These are phyloP conservation scores for Cromileptes altivelis DNA, from an alignment of 2,113 vertebrate species.

Conservation along the genomic window DNA sequence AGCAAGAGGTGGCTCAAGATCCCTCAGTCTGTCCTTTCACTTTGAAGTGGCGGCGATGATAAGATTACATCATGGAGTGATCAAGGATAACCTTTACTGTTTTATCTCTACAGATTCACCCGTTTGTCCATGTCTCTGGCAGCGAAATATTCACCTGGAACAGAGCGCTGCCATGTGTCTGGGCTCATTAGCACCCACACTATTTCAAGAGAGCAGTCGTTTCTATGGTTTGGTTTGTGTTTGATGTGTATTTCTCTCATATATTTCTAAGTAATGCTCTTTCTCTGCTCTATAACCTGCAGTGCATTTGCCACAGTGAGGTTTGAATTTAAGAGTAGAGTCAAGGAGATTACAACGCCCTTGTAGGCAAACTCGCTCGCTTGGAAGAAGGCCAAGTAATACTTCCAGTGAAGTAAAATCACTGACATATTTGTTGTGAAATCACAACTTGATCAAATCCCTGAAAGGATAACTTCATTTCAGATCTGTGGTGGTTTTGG, in stretches of 20 bases:
- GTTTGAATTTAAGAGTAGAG: slow-evolving; percentile 3
- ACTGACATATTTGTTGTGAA: slow-evolving; percentile 13
- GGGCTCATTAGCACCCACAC: slow-evolving; percentile 31
- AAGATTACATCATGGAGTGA: slow-evolving; percentile 55
- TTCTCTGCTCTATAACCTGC: background rate
- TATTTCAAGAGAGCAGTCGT: background rate
- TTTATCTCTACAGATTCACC: slow-evolving; percentile 46
- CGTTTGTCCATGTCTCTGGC: slow-evolving; percentile 33
- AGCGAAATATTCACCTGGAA: slow-evolving; percentile 37
- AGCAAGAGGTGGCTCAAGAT: slow-evolving; percentile 39
- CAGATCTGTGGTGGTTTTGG: background rate
- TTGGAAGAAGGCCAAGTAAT: slow-evolving; percentile 7
- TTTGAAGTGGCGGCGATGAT: slow-evolving; percentile 54
- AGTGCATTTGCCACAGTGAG: background rate
- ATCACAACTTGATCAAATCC: slow-evolving; percentile 10
- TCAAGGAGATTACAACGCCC: slow-evolving; percentile 1
- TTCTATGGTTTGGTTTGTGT: slow-evolving; percentile 10
- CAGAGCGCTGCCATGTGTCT: slow-evolving; percentile 28
- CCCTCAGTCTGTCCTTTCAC: slow-evolving; percentile 43
- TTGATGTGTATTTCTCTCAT: background rate
- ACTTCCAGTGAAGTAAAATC: slow-evolving; percentile 1
- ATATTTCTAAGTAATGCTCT: background rate
- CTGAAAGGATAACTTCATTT: slow-evolving; percentile 6
- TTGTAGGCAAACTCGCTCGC: background rate
- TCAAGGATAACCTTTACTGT: slow-evolving; percentile 59